A percentile compares a stretch with the other conserved stretches of the same genome.
These are phyloP conservation scores for Dynastes grantii DNA, from an alignment of 2,888 invertebrate genomes.

Conservation along the genomic window DNA sequence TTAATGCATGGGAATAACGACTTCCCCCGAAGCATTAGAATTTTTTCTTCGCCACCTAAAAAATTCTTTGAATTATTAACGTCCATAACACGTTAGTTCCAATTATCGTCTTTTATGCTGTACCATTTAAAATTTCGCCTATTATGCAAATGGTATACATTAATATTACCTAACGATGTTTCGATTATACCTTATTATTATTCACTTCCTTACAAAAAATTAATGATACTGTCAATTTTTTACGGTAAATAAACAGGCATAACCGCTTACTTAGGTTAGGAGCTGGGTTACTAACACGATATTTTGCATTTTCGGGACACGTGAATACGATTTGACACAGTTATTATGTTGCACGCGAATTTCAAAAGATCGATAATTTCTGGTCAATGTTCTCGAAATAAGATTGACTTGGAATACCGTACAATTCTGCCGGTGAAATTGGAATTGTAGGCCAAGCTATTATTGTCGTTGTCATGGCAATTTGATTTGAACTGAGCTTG, in stretches of 20 bases:
- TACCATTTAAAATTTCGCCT: conserved; percentile 17
- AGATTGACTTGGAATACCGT: conserved; percentile 11
- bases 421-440: conserved; percentile 34
- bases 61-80: conserved; percentile 27
- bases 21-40: background rate
- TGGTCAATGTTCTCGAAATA: background rate
- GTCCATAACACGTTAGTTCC: background rate
- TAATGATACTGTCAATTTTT: conserved; percentile 43
- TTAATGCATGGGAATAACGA: conserved; percentile 10
- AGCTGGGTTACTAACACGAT: background rate
- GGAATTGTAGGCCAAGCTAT: conserved; percentile 42
- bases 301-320: conserved; percentile 20
- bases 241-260: conserved; percentile 1
- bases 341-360: conserved; percentile 8
- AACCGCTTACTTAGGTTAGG: background rate
- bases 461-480: conserved; percentile 36
- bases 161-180: conserved; percentile 22
- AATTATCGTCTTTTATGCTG: conserved; percentile 2
- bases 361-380: conserved; percentile 18
- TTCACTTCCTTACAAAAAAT: conserved; percentile 16
- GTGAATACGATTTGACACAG: conserved; percentile 10
- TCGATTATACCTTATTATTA: conserved; percentile 16
- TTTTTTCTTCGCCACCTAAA: background rate
- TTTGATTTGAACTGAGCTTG: conserved; percentile 25
- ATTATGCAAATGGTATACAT: conserved; percentile 35